A percentile compares a stretch with the other conserved stretches of the same genome.
Evolutionary conservation across 1,140 invertebrate genomes (phyloP).

Genomic region (Pachypeltis micranthus): DNA sequence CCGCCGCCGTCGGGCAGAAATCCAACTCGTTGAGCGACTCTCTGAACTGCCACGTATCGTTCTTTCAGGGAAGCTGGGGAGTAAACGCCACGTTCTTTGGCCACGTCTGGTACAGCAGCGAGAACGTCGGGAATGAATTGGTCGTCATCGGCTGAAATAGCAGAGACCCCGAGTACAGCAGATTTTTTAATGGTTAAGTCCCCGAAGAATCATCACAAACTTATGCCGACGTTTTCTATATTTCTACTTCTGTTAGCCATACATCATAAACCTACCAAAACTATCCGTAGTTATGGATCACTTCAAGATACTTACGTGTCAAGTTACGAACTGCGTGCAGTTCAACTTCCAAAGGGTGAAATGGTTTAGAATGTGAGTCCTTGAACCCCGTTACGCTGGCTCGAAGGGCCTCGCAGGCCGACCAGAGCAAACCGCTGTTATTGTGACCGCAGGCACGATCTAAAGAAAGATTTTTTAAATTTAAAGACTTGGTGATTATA

Average conservation of each 20-base stretch:
- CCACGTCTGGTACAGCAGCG: conserved; percentile 29
- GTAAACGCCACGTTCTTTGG: conserved; percentile 64
- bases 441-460: conserved; percentile 47
- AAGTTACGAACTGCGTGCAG: conserved; percentile 53
- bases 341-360: conserved; percentile 59
- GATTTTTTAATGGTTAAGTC: too few species aligned
- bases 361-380: background rate
- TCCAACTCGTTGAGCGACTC: conserved; percentile 22
- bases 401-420: conserved; percentile 74
- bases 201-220: too few species aligned
- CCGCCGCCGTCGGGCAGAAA: conserved; percentile 44
- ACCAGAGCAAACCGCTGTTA: conserved; percentile 50
- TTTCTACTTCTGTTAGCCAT: too few species aligned
- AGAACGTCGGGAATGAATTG: background rate
- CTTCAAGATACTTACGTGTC: conserved; percentile 52
- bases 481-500: background rate
- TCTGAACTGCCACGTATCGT: conserved; percentile 62
- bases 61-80: conserved; percentile 75
- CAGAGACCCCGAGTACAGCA: too few species aligned
- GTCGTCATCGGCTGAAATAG: background rate
- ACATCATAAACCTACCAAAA: too few species aligned
- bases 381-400: conserved; percentile 36
- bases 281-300: too few species aligned
- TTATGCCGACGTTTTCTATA: too few species aligned
- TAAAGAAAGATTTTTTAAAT: conserved; percentile 33